Percentiles rank a stretch among this genome's conserved stretches.
phyloP scores from a whole-genome alignment of 1,140 invertebrate genomes.

The Steinernema feltiae region DNA sequence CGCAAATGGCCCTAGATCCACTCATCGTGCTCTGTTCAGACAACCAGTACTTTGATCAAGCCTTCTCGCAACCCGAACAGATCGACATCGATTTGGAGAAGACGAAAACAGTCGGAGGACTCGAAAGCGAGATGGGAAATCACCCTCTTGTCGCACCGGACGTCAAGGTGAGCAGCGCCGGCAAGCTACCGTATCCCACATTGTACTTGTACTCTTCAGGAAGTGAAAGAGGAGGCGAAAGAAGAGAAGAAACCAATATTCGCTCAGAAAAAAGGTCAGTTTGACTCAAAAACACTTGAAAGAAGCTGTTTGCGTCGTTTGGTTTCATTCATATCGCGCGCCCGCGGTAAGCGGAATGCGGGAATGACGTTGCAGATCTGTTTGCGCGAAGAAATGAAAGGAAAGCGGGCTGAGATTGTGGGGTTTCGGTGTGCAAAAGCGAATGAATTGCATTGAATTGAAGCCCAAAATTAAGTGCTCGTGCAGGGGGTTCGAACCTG shows the following conservation, averaged over 20 bases:
- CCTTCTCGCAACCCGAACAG: background rate
- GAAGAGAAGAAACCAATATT: background rate
- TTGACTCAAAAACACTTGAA: background rate
- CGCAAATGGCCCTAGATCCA: too few relatives aligned
- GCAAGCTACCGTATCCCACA: background rate
- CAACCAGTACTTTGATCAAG: background rate
- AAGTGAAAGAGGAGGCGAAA: background rate
- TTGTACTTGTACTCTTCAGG: background rate
- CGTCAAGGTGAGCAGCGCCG: background rate
- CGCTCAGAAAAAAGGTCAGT: slow-evolving; percentile 5
- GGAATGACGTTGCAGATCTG: background rate
- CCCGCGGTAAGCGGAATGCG: too few relatives aligned
- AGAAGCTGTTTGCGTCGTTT: too few relatives aligned
- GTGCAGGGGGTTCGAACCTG: too few relatives aligned
- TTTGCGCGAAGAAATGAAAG: background rate
- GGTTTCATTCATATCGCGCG: too few relatives aligned
- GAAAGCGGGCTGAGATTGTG: background rate
- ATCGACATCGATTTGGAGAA: background rate
- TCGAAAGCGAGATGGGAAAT: background rate
- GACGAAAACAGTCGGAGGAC: background rate
- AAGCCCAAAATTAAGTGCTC: too few relatives aligned
- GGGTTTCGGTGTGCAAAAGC: too few relatives aligned
- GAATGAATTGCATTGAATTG: too few relatives aligned
- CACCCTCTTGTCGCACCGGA: background rate
- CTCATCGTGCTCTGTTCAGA: background rate